phyloP scores from a whole-genome alignment of 2,113 vertebrate genomes.

The Dasyornis broadbenti region DNA sequence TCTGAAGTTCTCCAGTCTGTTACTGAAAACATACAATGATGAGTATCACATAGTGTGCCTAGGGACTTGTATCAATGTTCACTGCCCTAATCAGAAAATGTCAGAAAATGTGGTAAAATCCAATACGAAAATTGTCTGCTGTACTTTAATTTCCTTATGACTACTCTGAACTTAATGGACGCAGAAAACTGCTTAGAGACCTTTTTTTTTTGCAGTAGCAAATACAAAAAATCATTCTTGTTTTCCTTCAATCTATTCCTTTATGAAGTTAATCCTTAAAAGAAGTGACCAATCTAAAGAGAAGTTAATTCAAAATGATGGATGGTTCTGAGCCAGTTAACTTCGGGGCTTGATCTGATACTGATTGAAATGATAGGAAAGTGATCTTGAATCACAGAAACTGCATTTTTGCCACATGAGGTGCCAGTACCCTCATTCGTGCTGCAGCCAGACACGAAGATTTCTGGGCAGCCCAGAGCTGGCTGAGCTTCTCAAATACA shows the following conservation, averaged over 20 bases:
- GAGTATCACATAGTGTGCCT: neutral
- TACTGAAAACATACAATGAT: neutral
- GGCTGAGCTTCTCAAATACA: neutral
- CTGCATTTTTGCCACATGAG: neutral
- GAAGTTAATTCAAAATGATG: neutral
- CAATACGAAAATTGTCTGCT: neutral
- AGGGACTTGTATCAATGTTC: neutral
- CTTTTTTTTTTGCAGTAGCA: neutral
- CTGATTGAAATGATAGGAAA: neutral
- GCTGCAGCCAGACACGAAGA: neutral
- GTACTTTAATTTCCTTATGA: neutral
- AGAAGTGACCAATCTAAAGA: conserved; percentile 1
- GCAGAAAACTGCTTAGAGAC: neutral
- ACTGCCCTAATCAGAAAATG: neutral
- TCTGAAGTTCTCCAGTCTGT: neutral
- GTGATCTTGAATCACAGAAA: neutral
- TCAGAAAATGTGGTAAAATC: neutral
- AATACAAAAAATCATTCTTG: neutral
- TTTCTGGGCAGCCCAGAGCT: neutral
- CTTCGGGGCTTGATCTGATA: neutral
- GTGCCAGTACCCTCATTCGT: neutral
- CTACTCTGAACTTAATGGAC: neutral
- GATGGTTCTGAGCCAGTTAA: neutral
- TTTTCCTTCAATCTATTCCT: neutral
- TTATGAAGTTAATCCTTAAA: neutral